Conservation (phyloP, 30 jellyfish, hydroid and myxozoan genomes). For the Catostylus mosaicus region DNA sequence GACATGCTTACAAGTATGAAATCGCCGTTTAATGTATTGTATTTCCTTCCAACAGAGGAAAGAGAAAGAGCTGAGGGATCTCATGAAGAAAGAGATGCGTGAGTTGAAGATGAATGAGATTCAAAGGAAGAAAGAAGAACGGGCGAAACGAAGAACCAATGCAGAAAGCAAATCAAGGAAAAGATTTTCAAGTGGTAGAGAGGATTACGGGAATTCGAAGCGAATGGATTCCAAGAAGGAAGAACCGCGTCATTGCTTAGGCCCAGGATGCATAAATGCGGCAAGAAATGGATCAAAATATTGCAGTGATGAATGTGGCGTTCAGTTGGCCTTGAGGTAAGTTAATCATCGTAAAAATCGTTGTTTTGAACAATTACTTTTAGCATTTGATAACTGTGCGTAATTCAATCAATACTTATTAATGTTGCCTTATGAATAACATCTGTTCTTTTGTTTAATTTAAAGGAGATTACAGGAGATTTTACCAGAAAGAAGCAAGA, state of each 20-base stretch:
- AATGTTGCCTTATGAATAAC: too few relatives aligned
- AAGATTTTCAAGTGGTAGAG: conserved; percentile 18
- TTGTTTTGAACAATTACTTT: too few relatives aligned
- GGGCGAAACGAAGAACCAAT: conserved; percentile 24
- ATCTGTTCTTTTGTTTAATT: background rate
- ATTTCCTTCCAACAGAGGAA: conserved; percentile 19
- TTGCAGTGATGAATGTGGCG: conserved; percentile 97
- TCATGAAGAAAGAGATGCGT: conserved; percentile 46
- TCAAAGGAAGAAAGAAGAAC: conserved; percentile 49
- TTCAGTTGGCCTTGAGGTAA: conserved; percentile 91
- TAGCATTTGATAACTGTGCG: too few relatives aligned
- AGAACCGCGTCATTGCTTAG: conserved; percentile 87
- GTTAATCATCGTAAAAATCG: background rate
- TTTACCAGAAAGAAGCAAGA: conserved; percentile 76
- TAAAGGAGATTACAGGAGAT: conserved; percentile 86
- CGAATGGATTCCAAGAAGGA: conserved; percentile 61
- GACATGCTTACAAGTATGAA: too few relatives aligned
- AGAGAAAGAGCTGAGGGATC: conserved; percentile 50
- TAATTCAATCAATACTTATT: too few relatives aligned
- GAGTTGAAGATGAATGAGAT: conserved; percentile 28
- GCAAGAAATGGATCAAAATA: conserved; percentile 82
- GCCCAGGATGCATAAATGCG: conserved; percentile 98
- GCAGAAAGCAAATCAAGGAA: conserved; percentile 24
- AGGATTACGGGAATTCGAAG: conserved; percentile 43
- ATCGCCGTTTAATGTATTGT: too few relatives aligned